Percentiles rank a stretch among this genome's conserved stretches.
Conservation (phyloP, 2,888 invertebrate species). For the Cephus runcator region DNA sequence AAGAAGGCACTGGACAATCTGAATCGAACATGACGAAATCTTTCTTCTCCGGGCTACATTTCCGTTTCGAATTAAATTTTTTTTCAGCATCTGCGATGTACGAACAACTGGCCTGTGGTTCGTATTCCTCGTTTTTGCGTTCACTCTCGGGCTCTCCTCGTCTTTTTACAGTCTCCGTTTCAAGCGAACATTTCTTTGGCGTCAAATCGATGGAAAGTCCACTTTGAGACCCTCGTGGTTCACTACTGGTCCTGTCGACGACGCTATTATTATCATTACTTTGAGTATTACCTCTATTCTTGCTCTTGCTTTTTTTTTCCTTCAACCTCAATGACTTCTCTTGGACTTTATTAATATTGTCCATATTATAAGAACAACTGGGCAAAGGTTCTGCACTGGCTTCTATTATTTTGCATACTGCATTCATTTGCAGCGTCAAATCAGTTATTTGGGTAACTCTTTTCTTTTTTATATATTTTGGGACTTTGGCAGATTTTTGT, state of each 20-base stretch:
- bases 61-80: too few relatives aligned
- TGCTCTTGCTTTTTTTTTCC: not conserved
- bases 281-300: not conserved
- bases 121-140: too few relatives aligned
- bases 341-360: not conserved
- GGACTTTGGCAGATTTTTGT: conserved; percentile 21
- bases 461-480: conserved; percentile 23
- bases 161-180: too few relatives aligned
- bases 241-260: too few relatives aligned
- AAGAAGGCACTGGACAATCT: not conserved
- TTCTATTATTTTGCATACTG: conserved; percentile 35
- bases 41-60: too few relatives aligned
- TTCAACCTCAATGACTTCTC: not conserved
- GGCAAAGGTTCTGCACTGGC: conserved; percentile 4
- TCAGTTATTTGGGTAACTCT: conserved; percentile 32
- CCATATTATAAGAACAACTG: not conserved
- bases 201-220: too few relatives aligned
- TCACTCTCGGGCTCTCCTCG: too few relatives aligned
- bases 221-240: too few relatives aligned
- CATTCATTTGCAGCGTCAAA: conserved; percentile 34
- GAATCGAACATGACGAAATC: not conserved
- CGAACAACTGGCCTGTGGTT: too few relatives aligned
- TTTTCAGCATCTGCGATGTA: too few relatives aligned
- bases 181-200: too few relatives aligned
- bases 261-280: not conserved